phyloP scores from a whole-genome alignment of 2,888 invertebrate genomes.

The Dasypolia templi region DNA sequence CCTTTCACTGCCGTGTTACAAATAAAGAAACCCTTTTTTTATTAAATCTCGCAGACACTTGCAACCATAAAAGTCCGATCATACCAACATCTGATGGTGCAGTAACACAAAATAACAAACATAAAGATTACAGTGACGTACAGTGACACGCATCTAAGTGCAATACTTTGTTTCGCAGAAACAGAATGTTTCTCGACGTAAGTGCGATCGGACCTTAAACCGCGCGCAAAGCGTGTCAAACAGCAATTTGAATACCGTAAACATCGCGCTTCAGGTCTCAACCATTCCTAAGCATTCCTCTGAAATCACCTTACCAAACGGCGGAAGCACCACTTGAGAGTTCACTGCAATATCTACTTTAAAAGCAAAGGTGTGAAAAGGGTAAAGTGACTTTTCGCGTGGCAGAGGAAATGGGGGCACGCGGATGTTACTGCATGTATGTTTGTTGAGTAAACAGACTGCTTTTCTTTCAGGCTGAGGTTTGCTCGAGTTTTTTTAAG shows the following conservation, averaged over 20 bases:
- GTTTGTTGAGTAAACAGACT: constrained; percentile 88
- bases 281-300: constrained; percentile 82
- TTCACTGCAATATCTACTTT: constrained; percentile 79
- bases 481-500: constrained; percentile 87
- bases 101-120: constrained; percentile 14
- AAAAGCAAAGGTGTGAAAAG: constrained; percentile 80
- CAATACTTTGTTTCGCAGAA: constrained; percentile 43
- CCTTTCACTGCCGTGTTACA: constrained; percentile 40
- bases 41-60: constrained; percentile 66
- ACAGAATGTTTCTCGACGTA: constrained; percentile 30
- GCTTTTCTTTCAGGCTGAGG: constrained; percentile 86
- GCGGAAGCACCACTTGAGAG: constrained; percentile 66
- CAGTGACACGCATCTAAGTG: constrained; percentile 26
- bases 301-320: constrained; percentile 70
- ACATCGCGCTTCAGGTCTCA: constrained; percentile 83
- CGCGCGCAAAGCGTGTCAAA: constrained; percentile 76
- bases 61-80: constrained; percentile 59
- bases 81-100: constrained; percentile 10
- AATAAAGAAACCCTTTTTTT: constrained; percentile 69
- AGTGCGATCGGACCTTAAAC: constrained; percentile 64
- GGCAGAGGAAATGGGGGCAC: constrained; percentile 83
- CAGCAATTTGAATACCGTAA: constrained; percentile 87
- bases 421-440: constrained; percentile 82
- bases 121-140: constrained; percentile 3
- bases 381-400: constrained; percentile 76